These are phyloP conservation scores for Unio pictorum DNA, from an alignment of 2,888 invertebrate genomes.

Conservation along the genomic window DNA sequence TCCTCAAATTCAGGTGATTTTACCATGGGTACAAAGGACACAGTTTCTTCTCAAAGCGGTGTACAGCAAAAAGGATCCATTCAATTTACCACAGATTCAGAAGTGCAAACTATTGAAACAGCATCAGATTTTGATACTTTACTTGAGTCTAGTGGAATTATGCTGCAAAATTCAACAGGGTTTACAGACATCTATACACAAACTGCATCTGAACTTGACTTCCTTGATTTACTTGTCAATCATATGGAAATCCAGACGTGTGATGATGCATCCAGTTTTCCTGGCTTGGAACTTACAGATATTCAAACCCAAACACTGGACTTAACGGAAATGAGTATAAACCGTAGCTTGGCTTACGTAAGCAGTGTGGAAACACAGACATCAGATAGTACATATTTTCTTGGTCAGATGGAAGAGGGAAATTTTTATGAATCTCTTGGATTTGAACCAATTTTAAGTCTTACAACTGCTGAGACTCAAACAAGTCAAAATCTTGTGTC, in stretches of 20 bases:
- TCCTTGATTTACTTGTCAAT: constrained; percentile 53
- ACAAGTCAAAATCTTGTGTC: too few species aligned
- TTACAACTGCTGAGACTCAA: constrained; percentile 18
- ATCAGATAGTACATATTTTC: too few species aligned
- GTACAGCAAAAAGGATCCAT: background rate
- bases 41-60: background rate
- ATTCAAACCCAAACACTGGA: too few species aligned
- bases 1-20: background rate
- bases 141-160: background rate
- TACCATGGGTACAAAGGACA: constrained; percentile 1
- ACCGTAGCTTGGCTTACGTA: too few species aligned
- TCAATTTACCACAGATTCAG: background rate
- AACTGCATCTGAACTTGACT: constrained; percentile 46
- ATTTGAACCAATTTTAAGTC: background rate
- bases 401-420: too few species aligned
- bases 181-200: constrained; percentile 52
- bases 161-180: constrained; percentile 6
- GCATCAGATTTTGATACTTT: constrained; percentile 5
- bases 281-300: too few species aligned
- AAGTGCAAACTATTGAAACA: constrained; percentile 7
- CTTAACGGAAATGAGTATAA: too few species aligned
- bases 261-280: constrained; percentile 21
- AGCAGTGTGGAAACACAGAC: too few species aligned
- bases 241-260: constrained; percentile 65
- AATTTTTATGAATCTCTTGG: background rate